A percentile compares a stretch with the other conserved stretches of the same genome.
Conservation (phyloP, 1,140 invertebrate species). For the Drosophila kepulauana region DNA sequence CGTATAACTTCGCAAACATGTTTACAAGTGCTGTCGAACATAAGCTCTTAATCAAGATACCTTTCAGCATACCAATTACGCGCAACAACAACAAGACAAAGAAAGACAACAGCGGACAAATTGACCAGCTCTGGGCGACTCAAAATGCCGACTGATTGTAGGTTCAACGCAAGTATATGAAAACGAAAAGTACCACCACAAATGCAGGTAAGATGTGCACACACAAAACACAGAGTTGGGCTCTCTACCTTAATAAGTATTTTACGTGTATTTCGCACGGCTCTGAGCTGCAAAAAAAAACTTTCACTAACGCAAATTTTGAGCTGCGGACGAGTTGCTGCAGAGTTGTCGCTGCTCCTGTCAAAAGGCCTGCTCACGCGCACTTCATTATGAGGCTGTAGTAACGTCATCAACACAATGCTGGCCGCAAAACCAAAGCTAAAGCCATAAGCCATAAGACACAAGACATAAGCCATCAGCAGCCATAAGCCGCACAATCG, state of each 20-base stretch:
- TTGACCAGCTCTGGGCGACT: conserved; percentile 53
- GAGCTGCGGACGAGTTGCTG: conserved; percentile 37
- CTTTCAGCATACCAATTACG: conserved; percentile 73
- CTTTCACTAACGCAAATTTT: conserved; percentile 75
- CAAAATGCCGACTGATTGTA: conserved; percentile 49
- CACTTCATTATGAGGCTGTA: conserved; percentile 67
- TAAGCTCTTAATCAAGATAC: conserved; percentile 50
- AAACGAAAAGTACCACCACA: conserved; percentile 36
- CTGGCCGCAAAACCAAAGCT: conserved; percentile 12
- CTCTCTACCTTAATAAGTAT: neutral
- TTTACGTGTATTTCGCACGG: conserved; percentile 36
- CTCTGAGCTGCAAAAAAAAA: conserved; percentile 59
- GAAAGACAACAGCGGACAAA: conserved; percentile 42
- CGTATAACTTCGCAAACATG: conserved; percentile 29
- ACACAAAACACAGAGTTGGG: neutral
- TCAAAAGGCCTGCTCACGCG: conserved; percentile 69
- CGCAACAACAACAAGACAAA: conserved; percentile 40
- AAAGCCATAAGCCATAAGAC: conserved; percentile 29
- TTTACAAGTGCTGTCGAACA: conserved; percentile 40
- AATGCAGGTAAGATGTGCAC: conserved; percentile 29
- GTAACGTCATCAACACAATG: conserved; percentile 62
- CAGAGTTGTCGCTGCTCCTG: conserved; percentile 62
- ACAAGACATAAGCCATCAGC: conserved; percentile 33
- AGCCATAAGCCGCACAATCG: conserved; percentile 64
- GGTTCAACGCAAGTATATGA: conserved; percentile 55